These are phyloP conservation scores for Botia almorhae DNA, from an alignment of 2,797 vertebrate species.

Conservation along the genomic window DNA sequence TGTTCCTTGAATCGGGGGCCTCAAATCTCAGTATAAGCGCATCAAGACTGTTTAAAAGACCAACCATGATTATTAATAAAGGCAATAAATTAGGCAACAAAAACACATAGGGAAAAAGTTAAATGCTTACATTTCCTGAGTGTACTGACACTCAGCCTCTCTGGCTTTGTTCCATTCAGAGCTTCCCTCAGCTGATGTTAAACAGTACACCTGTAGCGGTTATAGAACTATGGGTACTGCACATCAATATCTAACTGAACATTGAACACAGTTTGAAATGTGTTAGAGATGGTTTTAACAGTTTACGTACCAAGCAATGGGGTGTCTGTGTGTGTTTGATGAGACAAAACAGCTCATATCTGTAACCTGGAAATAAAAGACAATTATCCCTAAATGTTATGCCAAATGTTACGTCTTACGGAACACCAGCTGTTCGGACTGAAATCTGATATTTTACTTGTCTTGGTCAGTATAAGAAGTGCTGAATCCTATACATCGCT, in stretches of 20 bases:
- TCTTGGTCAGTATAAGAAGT: neutral
- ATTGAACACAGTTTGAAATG: neutral
- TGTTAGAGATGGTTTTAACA: neutral
- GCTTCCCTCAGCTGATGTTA: constrained; percentile 79
- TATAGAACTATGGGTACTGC: neutral
- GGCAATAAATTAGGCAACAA: neutral
- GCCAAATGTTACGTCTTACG: neutral
- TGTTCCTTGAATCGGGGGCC: constrained; percentile 88
- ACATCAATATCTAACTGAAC: neutral
- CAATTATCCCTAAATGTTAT: constrained; percentile 1
- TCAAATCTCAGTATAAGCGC: constrained; percentile 85
- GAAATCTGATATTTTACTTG: neutral
- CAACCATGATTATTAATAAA: constrained; percentile 1
- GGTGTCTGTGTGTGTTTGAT: constrained; percentile 84
- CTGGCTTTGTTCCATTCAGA: constrained; percentile 77
- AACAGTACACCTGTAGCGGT: constrained; percentile 78
- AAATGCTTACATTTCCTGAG: constrained; percentile 78
- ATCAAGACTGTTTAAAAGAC: constrained; percentile 71
- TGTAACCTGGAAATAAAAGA: constrained; percentile 75
- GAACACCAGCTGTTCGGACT: neutral
- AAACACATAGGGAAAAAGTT: neutral
- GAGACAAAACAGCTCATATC: constrained; percentile 86
- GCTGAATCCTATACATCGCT: neutral
- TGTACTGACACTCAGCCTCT: constrained; percentile 74
- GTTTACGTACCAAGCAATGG: constrained; percentile 79